Evolutionary conservation across 2,888 invertebrate species (phyloP), one percentile per base, ranked within the genome.

Genomic region (Hypolimnas misippus): DNA sequence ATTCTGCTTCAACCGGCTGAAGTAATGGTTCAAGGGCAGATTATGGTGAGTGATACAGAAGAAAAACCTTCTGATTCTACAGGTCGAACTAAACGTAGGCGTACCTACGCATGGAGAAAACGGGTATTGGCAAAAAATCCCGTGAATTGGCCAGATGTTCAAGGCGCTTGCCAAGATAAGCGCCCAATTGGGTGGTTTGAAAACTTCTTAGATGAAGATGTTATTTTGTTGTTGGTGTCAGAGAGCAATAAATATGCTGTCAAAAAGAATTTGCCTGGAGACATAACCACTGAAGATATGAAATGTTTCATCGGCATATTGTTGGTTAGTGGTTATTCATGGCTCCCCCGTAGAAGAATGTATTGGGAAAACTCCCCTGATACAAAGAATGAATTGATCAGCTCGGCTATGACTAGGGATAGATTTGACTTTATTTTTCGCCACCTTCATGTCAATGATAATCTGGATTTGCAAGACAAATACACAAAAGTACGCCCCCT

Each of bases 301-400:
- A 70, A 68, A 64, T 70, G 69, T 68, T 69, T 69, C 59, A 69
- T 69, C 54, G 71, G 68, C 60, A 70, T 72, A 57, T 68, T 71
- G 56, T 63, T 72, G 58, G 66, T 71, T 63, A 71, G 69, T 68
- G 70, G 70, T 59, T 70, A 71, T 71, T 57, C 66, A 65, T 69
- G 66, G 66, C 62, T 73, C 63, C 66, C 67, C 51, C 67, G 71
- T 59, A 68, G 72, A 67, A 70, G 69, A 68, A 72, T 72, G 70
- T 72, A 70, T 66, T 71, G 69, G 67, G 70, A 70, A 70, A 72
- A 66, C 69, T 64, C 67, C 54, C 68, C 69, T 66, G 72, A 73
- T 70, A 68, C 69, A 67, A 69, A 68, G 59, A 71, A 71, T 69
- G 67, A 68, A 56, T 64, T 70, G 58, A 68, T 69, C 57, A 64